Evolutionary conservation across 35 echinoderm and acorn worm species (phyloP).

Genomic region (Lytechinus pictus): DNA sequence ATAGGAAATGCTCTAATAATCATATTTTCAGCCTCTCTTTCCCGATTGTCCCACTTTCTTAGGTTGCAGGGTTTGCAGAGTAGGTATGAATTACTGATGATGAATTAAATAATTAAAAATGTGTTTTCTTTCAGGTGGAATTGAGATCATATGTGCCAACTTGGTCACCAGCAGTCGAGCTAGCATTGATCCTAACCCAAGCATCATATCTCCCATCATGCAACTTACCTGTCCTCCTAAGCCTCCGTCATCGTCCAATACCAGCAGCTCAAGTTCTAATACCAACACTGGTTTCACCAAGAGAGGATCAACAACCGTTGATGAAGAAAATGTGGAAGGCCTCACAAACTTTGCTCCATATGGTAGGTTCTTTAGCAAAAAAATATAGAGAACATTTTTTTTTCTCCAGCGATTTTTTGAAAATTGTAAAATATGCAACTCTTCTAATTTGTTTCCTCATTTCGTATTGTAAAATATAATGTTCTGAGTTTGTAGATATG

Average conservation of each 20-base stretch:
- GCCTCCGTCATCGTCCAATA: not conserved
- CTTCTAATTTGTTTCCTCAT: no score
- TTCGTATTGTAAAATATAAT: no score
- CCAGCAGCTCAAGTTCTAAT: conserved; percentile 49
- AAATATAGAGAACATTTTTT: not conserved
- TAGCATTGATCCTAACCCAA: conserved; percentile 77
- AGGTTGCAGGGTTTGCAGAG: no score
- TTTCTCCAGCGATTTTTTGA: not conserved
- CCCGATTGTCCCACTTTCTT: no score
- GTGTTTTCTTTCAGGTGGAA: conserved; percentile 73
- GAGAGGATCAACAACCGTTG: conserved; percentile 42
- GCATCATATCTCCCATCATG: conserved; percentile 83
- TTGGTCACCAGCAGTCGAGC: conserved; percentile 86
- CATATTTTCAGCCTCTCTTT: no score
- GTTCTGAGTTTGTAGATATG: no score
- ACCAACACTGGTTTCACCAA: conserved; percentile 46
- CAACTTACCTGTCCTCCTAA: conserved; percentile 49
- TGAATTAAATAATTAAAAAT: not conserved
- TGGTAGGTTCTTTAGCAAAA: conserved; percentile 46
- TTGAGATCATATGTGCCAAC: conserved; percentile 83
- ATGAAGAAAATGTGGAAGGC: conserved; percentile 79
- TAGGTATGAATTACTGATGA: not conserved
- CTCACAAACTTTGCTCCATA: conserved; percentile 95
- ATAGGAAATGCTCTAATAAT: no score
- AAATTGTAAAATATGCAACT: no score